Evolutionary conservation across 2,797 vertebrate genomes (phyloP), one percentile per base, ranked within the genome.

Genomic region (Vipera latastei): DNA sequence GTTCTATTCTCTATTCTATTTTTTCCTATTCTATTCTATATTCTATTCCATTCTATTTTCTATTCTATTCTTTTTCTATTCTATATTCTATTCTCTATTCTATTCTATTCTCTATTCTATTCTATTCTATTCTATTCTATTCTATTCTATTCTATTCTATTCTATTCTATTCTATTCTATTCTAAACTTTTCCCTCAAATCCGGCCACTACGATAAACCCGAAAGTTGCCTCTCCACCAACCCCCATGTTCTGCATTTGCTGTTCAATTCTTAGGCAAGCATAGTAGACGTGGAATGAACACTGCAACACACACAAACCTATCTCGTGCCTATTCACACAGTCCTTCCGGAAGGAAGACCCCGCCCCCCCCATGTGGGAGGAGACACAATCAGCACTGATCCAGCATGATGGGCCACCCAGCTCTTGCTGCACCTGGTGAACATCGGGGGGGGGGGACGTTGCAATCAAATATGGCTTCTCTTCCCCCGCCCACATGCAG

Each of bases 251-350:
- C 38, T 88, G 9, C 20, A 26, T 20, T 69, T 38, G 9, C 3
- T 20, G 1, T 90, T 86, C 85, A 89, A 89, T 89, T 86, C 59
- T 90, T 25, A 14, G 25, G 22, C 56, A 92, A 86, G 44, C 51
- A 0, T 69, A 32, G 69, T 4, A 12, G 89, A 25, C 3, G 2
- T 59, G 61, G 59, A 32, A 18, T 6, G 12, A 86, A 9, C 2
- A 6, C 7, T 4, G 0, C 14, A 2, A 4, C 0, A 32, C 69
- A 4, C 7, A 0, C 16, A 44, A 32, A 1, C 32, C 16, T 38
- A 9, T 44, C 38, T 73, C 3, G 7, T 38, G 38, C 73, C 20
- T 9, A 78, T 8, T 22, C 16, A 44, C 73, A 44, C 8, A 0
- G 69, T 9, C 14, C 6, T 18, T 73, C 28, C 26, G 13, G 26